Conservation (phyloP, 2,888 invertebrate genomes). For the Cerastis leucographa region DNA sequence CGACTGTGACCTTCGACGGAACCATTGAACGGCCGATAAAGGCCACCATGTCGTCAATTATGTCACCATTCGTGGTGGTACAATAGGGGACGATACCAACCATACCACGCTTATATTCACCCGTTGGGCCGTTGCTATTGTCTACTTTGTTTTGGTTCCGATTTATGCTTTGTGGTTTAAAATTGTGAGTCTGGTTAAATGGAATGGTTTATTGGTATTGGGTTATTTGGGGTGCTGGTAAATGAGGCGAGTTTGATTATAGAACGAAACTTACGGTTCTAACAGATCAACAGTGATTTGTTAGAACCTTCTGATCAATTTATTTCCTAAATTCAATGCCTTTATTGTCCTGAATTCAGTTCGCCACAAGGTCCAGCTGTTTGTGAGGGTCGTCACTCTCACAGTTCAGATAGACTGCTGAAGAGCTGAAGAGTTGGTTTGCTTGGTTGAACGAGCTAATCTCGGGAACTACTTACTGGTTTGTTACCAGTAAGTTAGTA, state of each 20-base stretch:
- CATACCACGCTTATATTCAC: slow-evolving; percentile 55
- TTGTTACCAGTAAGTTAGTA: too few relatives aligned
- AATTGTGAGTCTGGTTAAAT: slow-evolving; percentile 45
- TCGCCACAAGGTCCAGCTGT: neutral
- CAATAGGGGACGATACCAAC: slow-evolving; percentile 70
- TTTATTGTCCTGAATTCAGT: neutral
- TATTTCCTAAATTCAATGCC: neutral
- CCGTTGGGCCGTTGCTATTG: slow-evolving; percentile 56
- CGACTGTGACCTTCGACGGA: slow-evolving; percentile 73
- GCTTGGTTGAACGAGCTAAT: too few relatives aligned
- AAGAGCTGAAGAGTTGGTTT: too few relatives aligned
- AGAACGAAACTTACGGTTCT: too few relatives aligned
- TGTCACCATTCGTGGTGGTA: slow-evolving; percentile 75
- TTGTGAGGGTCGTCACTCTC: neutral
- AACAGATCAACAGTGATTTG: too few relatives aligned
- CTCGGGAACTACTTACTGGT: too few relatives aligned
- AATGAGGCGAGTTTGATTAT: slow-evolving; percentile 32
- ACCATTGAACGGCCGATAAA: slow-evolving; percentile 70
- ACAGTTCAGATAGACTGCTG: too few relatives aligned
- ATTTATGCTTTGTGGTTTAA: slow-evolving; percentile 53
- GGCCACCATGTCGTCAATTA: slow-evolving; percentile 74
- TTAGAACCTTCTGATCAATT: neutral
- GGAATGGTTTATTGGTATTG: slow-evolving; percentile 13
- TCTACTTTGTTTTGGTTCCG: slow-evolving; percentile 59
- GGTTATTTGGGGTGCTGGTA: slow-evolving; percentile 14